Evolutionary conservation across 2,797 vertebrate genomes (phyloP), one percentile per base, ranked within the genome.

Genomic region (Sebastes vulpes): DNA sequence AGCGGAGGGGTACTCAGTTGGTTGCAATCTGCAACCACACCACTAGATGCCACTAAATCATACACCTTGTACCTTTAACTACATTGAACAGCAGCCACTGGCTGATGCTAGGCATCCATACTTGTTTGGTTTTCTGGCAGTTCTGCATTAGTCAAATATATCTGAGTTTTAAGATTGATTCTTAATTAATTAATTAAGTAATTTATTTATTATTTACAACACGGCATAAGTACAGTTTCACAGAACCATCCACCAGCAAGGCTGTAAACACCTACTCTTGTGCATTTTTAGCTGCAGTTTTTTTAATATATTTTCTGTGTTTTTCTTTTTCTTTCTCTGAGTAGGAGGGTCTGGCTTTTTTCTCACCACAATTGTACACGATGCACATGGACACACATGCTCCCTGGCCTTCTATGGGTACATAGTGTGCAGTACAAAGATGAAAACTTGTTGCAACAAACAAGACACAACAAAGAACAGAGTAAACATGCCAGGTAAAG

Each of bases 401-500:
- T 67, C 5, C 6, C 4, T n/a, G 16, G 38, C 12, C 28, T 50
- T n/a, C 23, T 59, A 52, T 59, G 31, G 35, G 65, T 63, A 81
- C 77, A 78, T n/a, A 0, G 21, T 61, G 86, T 80, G 69, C 85
- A 67, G 70, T 12, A n/a, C 72, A 81, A 71, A 81, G 18, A 66
- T 28, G 8, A 42, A 65, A 87, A 57, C 29, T 7, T n/a, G 6
- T 46, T 61, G 66, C 61, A 65, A n/a, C 57, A 65, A 58, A 38
- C 5, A 42, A 42, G 60, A 42, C 48, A 31, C 50, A 65, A 50
- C 63, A 65, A 52, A 66, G 42, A 54, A 35, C 50, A 50, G 3
- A 31, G 67, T 64, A 75, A 86, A 88, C 72, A 90, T 12, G 60
- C 18, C 5, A 75, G 64, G 66, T 85, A 78, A 68, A 68, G 10